Conservation (phyloP, 2,888 invertebrate genomes). For the Serrognathus titanus region DNA sequence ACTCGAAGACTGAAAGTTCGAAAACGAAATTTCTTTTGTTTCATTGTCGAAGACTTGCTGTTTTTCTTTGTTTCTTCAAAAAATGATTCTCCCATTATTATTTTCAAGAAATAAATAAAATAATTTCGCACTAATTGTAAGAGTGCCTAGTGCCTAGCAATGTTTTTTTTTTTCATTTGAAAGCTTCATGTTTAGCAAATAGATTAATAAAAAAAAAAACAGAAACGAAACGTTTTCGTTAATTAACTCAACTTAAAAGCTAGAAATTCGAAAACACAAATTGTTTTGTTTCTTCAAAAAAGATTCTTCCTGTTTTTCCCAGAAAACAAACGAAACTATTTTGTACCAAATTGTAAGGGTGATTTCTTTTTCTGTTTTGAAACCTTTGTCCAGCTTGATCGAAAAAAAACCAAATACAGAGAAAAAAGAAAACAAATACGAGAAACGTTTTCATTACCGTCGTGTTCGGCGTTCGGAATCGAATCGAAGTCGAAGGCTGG, state of each 20-base stretch:
- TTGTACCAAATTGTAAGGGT: too few relatives aligned
- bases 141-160: too few relatives aligned
- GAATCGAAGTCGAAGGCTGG: too few relatives aligned
- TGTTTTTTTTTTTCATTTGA: not conserved
- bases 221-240: not conserved
- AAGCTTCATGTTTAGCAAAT: not conserved
- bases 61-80: not conserved
- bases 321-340: too few relatives aligned
- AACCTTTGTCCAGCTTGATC: not conserved
- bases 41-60: not conserved
- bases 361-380: not conserved
- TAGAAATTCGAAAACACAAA: too few relatives aligned
- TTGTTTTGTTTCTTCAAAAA: conserved; percentile 3
- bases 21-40: not conserved
- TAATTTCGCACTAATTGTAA: not conserved
- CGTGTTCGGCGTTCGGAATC: too few relatives aligned
- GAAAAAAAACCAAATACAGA: too few relatives aligned
- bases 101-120: not conserved
- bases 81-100: not conserved
- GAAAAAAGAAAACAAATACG: too few relatives aligned
- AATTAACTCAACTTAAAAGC: too few relatives aligned
- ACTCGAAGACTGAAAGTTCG: too few relatives aligned
- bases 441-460: too few relatives aligned
- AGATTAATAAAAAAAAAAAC: not conserved
- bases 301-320: too few relatives aligned